Evolutionary conservation across 2,113 vertebrate genomes (phyloP).

Genomic region (Nycticryphes semicollaris): DNA sequence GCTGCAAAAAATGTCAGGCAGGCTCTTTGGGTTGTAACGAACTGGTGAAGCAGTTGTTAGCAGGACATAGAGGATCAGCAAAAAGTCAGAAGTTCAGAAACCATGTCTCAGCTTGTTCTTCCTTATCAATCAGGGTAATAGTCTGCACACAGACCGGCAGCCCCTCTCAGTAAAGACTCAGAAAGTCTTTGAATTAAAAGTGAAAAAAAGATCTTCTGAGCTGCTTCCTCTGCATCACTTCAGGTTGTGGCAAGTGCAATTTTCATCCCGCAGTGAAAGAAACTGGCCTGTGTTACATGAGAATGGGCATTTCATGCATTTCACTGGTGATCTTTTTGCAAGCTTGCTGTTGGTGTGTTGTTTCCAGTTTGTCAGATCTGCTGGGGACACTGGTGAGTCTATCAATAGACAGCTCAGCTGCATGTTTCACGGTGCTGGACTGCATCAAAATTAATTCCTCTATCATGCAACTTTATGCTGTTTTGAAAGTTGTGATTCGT

Average conservation of each 20-base stretch:
- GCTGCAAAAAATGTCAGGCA: not conserved
- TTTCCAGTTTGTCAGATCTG: not conserved
- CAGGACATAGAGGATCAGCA: not conserved
- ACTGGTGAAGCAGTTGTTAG: not conserved
- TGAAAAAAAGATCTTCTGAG: not conserved
- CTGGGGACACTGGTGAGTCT: not conserved
- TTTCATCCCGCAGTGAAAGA: not conserved
- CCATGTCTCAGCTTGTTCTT: not conserved
- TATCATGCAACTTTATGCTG: not conserved
- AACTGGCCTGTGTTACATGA: not conserved
- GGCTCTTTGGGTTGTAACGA: not conserved
- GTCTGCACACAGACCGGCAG: not conserved
- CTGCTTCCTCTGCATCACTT: not conserved
- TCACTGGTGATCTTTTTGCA: not conserved
- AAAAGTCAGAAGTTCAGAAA: conserved; percentile 6
- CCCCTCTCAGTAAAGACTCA: not conserved
- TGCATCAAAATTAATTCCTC: not conserved
- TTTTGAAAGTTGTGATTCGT: not conserved
- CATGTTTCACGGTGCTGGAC: not conserved
- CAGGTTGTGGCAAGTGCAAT: not conserved
- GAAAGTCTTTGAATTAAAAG: conserved; percentile 18
- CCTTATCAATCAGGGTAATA: conserved; percentile 21
- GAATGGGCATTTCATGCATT: not conserved
- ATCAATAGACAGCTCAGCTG: not conserved
- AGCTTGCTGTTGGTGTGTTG: not conserved